Evolutionary conservation across 1,140 invertebrate genomes (phyloP).

Genomic region (Pseudobourletiella spinata): DNA sequence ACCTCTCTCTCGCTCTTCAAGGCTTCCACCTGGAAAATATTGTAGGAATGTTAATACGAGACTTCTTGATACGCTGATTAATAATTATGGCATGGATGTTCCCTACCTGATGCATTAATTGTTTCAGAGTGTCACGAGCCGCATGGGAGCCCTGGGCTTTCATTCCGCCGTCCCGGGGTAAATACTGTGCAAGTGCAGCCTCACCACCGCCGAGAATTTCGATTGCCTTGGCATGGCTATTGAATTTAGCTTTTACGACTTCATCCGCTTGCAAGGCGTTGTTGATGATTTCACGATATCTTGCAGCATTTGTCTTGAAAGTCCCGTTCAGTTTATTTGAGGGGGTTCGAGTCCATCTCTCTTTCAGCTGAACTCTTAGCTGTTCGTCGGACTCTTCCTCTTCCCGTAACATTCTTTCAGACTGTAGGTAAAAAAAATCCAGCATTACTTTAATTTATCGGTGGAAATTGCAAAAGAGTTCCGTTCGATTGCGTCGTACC

Average conservation of each 20-base stretch:
- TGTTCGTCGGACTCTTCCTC: slow-evolving; percentile 85
- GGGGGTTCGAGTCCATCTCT: slow-evolving; percentile 79
- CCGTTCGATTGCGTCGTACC: too few species aligned
- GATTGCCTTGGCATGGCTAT: slow-evolving; percentile 67
- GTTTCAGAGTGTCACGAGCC: slow-evolving; percentile 57
- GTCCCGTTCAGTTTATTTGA: slow-evolving; percentile 82
- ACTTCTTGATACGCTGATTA: too few species aligned
- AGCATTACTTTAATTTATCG: slow-evolving; percentile 21
- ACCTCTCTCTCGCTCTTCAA: slow-evolving; percentile 81
- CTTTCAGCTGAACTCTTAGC: slow-evolving; percentile 79
- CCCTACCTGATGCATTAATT: slow-evolving; percentile 66
- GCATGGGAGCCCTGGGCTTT: slow-evolving; percentile 49
- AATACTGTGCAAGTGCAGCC: slow-evolving; percentile 51
- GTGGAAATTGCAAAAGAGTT: too few species aligned
- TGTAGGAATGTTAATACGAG: too few species aligned
- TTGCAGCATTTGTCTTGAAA: slow-evolving; percentile 71
- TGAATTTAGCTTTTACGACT: slow-evolving; percentile 68
- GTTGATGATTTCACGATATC: slow-evolving; percentile 82
- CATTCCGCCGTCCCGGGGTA: slow-evolving; percentile 49
- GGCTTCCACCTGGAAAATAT: slow-evolving; percentile 70
- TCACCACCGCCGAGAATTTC: slow-evolving; percentile 68
- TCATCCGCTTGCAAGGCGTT: slow-evolving; percentile 75
- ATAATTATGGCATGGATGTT: too few species aligned
- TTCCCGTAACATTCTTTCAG: slow-evolving; percentile 77
- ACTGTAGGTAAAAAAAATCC: slow-evolving; percentile 42